Percentiles rank a stretch among this genome's conserved stretches.
These are phyloP conservation scores for Nesoenas mayeri DNA, from an alignment of 2,113 vertebrate genomes.

Conservation along the genomic window DNA sequence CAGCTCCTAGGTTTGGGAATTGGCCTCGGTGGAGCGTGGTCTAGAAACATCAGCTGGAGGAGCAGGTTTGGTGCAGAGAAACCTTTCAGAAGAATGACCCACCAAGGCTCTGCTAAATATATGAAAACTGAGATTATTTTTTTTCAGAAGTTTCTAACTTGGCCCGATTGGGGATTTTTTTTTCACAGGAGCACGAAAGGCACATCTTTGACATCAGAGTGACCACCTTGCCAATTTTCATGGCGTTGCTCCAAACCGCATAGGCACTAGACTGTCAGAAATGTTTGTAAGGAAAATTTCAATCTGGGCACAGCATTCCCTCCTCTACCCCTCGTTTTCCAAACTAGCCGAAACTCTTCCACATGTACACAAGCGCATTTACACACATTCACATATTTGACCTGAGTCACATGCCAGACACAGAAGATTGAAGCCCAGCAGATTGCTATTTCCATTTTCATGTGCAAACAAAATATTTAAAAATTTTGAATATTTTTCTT, in stretches of 20 bases:
- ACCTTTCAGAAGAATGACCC: neutral
- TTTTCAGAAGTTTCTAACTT: neutral
- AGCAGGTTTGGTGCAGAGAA: neutral
- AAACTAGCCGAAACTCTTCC: neutral
- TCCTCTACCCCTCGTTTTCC: neutral
- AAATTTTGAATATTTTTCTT: neutral
- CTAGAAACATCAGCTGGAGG: neutral
- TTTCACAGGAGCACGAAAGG: neutral
- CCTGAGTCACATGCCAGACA: neutral
- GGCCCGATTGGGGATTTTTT: neutral
- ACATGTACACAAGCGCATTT: neutral
- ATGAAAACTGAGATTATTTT: neutral
- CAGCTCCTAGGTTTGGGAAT: neutral
- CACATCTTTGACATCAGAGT: slow-evolving; percentile 27
- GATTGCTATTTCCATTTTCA: neutral
- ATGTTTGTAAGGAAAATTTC: neutral
- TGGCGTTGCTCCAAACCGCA: neutral
- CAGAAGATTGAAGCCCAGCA: neutral
- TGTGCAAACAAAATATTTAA: neutral
- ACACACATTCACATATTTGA: neutral
- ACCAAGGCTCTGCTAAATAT: neutral
- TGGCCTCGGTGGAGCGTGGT: neutral
- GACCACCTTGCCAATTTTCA: neutral
- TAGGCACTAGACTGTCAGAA: neutral
- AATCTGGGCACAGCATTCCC: neutral